Base-by-base conservation (phyloP, 2,888 invertebrate genomes). In the Campoletis raptor region DNA sequence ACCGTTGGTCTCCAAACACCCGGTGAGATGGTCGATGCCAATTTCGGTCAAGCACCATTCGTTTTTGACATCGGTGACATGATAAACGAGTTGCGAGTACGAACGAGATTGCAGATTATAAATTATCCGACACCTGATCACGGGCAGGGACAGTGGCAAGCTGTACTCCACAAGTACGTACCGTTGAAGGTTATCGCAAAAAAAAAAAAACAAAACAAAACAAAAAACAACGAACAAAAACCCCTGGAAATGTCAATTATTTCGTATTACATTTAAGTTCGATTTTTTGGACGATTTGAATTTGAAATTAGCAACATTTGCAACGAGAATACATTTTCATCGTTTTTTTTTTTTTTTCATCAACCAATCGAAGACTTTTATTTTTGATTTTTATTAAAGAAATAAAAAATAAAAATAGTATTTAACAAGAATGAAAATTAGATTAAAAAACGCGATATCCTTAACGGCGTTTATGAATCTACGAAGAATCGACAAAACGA, bases 1-100 rank as follows among this genome's bases (percentile, higher is more conserved):
- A 99, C 99, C 21, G 99, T 99, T 88, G 99, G 99, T 0, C 96
- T 99, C 85, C 99, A 99, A 95, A 99, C 99, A 57, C 99, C 99
- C 10, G 99, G 99, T 73, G 99, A 99, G 95, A 97, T 99, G 88
- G 98, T 99, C 79, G 99, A 99, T 95, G 99, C 99, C 2, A 99
- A 99, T 96, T 99, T 99, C 95, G 99, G 99, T 0, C 99, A 99
- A 95, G 97, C 97, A 92, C 99, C 99, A 24, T 99, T 99, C 95
- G 97, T 98, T 93, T 99, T 98, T 95, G 99, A 99, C 95, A 98
- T 99, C 91, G 98, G 98, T 94, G 98, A 99, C 94, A 99, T 99
- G 97, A 97, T 99, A 96, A 96, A 97, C 92, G 99, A 99, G 95
- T 96, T 99, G 95, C 96, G 97, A 92, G 96, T 97, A 89, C 96